Base-by-base conservation (phyloP, 2,797 vertebrate species). In the Oophaga sylvatica region DNA sequence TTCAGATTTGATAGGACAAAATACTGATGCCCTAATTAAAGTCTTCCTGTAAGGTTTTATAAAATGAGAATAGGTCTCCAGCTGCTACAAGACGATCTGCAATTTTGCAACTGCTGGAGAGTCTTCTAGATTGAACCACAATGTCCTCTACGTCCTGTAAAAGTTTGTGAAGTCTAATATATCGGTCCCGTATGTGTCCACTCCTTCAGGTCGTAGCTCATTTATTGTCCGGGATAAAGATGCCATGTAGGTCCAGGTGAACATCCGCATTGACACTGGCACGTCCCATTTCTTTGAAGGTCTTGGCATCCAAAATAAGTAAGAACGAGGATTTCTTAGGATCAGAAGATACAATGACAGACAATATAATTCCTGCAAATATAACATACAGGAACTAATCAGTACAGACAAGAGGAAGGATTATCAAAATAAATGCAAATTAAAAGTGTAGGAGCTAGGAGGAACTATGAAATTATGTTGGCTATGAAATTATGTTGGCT, bases 281-380 rank as follows among this genome's bases (percentile, higher is more conserved):
- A 1, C 97, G 95, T n/a, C 95, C 97, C 5, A 97, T 77, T 91
- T 99, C 98, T 87, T 94, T 95, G 41, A 99, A 97, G 0, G 95
- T 96, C 92, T 91, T 96, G 87, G 94, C 98, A 89, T 99, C 97
- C 77, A 99, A 93, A 80, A 98, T 70, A 70, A 98, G 93, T 67
- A 99, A 91, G 92, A 97, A 99, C 88, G 95, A 92, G 0, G 88
- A 89, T 90, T 95, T 91, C 9, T 92, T 94, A 8, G 96, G 95
- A 53, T 95, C 93, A 0, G 89, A 45, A 20, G 91, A 95, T 90
- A 97, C 92, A 53, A 99, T 73, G 26, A 95, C 92, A 1, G 92
- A 90, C 45, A 99, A 90, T 89, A 98, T 91, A 84, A 99, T 90
- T 53, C 98, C 98, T 99, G 92, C 2, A 92, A 91, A 89, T 13